Percentiles rank a stretch among this genome's conserved stretches.
Conservation (phyloP, 2,797 vertebrate species). For the Artibeus jamaicensis region DNA sequence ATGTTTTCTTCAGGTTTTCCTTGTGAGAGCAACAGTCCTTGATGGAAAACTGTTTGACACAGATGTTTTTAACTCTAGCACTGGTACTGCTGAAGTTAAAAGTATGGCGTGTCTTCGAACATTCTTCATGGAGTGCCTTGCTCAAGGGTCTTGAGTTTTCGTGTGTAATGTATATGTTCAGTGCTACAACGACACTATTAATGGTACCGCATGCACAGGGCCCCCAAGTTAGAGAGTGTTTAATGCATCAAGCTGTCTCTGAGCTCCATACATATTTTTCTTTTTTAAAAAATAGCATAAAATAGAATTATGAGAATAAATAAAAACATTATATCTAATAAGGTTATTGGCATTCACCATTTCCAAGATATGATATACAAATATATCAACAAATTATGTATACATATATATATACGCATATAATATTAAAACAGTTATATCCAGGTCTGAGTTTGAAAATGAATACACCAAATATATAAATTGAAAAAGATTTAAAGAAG, state of each 20-base stretch:
- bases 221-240: constrained; percentile 25
- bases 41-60: constrained; percentile 78
- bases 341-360: background rate
- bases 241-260: background rate
- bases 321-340: background rate
- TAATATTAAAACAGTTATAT: background rate
- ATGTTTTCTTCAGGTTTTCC: constrained; percentile 72
- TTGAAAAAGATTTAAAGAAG: background rate
- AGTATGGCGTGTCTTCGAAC: constrained; percentile 70
- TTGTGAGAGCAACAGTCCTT: constrained; percentile 76
- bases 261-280: constrained; percentile 50
- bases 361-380: background rate
- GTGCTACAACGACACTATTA: constrained; percentile 72
- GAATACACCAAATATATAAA: background rate
- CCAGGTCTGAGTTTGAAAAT: background rate
- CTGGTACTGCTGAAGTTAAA: constrained; percentile 58
- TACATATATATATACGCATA: background rate
- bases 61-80: constrained; percentile 73
- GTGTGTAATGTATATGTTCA: constrained; percentile 63
- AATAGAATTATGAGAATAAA: constrained; percentile 47
- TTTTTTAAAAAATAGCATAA: constrained; percentile 60
- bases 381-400: background rate
- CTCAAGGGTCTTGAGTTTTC: constrained; percentile 69
- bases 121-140: constrained; percentile 67
- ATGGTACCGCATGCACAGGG: background rate